Conservation (phyloP, 2,797 vertebrate species). For the Craterocephalus amniculus region DNA sequence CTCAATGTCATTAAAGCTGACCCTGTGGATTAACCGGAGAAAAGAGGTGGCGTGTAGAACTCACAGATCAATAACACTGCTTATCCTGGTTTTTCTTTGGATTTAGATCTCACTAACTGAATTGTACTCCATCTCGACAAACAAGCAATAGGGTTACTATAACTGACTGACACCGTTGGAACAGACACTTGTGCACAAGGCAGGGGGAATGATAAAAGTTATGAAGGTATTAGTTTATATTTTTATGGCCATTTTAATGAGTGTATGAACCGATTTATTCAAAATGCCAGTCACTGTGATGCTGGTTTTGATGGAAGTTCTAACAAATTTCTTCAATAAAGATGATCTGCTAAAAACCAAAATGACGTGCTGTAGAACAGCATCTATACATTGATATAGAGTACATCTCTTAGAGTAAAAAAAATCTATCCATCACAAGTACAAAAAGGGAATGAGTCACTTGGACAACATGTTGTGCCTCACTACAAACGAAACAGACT, state of each 20-base stretch:
- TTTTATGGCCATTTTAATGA: conserved; percentile 6
- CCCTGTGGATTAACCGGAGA: conserved; percentile 76
- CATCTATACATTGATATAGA: background rate
- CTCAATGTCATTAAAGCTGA: conserved; percentile 79
- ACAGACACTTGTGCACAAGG: conserved; percentile 6
- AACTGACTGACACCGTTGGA: conserved; percentile 1
- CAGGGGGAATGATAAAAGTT: conserved; percentile 7
- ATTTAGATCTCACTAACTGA: conserved; percentile 61
- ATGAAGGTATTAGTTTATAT: background rate
- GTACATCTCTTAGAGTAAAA: background rate
- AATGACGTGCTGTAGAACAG: conserved; percentile 12
- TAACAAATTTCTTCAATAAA: background rate
- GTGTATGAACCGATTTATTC: conserved; percentile 11
- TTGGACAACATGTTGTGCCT: conserved; percentile 32
- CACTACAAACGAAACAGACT: conserved; percentile 27
- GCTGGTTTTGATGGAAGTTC: no score
- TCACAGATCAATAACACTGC: conserved; percentile 74
- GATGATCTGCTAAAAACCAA: no score
- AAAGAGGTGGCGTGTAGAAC: conserved; percentile 71
- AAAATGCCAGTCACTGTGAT: conserved; percentile 26
- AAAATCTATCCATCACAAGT: conserved; percentile 14
- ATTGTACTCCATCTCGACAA: conserved; percentile 48
- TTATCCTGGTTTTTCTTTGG: conserved; percentile 74
- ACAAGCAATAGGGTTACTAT: conserved; percentile 34
- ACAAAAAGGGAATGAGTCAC: conserved; percentile 26